These are phyloP conservation scores for Euspilapteryx auroguttella DNA, from an alignment of 2,888 invertebrate genomes.

Conservation along the genomic window DNA sequence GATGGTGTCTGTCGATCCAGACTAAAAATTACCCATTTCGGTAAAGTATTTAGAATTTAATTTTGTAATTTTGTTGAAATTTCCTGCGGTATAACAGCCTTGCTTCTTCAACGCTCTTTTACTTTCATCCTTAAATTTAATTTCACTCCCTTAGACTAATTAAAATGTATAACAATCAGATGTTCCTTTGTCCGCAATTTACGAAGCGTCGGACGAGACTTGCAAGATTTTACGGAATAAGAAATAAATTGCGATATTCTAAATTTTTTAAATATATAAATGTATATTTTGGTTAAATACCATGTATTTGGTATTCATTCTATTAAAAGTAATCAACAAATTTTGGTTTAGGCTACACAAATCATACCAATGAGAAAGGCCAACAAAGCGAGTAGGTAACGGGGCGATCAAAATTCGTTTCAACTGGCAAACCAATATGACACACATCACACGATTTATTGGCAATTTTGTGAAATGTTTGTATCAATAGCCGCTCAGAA, in stretches of 20 bases:
- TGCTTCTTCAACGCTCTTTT: constrained; percentile 11
- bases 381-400: neutral
- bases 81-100: constrained; percentile 14
- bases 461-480: constrained; percentile 3
- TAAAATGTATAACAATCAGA: constrained; percentile 28
- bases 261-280: no score
- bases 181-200: constrained; percentile 13
- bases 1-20: no score
- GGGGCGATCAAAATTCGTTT: constrained; percentile 3
- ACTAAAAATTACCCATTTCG: constrained; percentile 11
- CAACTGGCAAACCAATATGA: constrained; percentile 2
- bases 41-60: constrained; percentile 18
- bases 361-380: no score
- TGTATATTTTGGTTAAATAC: no score
- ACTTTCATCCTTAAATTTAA: constrained; percentile 16
- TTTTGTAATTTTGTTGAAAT: constrained; percentile 15
- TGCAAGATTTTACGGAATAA: no score
- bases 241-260: no score
- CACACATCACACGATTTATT: constrained; percentile 2
- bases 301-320: no score
- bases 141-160: constrained; percentile 20
- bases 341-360: no score
- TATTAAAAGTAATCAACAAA: no score
- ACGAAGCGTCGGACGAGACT: neutral
- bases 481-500: constrained; percentile 1